These are phyloP conservation scores for Axis porcinus DNA, from an alignment of 2,113 vertebrate species.

Conservation along the genomic window DNA sequence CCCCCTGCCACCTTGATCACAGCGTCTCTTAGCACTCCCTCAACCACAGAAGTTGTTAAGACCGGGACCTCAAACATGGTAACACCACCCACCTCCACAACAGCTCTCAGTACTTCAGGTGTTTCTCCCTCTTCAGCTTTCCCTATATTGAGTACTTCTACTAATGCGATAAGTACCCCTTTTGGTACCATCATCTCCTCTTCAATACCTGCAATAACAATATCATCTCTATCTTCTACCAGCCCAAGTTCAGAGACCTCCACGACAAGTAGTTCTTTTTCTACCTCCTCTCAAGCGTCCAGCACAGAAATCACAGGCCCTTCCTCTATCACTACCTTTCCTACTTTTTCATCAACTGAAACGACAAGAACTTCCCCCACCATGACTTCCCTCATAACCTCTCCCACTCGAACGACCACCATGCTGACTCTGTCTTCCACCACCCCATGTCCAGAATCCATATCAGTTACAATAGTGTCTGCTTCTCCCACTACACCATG, in stretches of 20 bases:
- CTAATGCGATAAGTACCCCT: neutral
- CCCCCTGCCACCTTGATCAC: rapidly evolving
- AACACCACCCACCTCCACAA: rapidly evolving
- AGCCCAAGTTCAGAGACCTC: rapidly evolving
- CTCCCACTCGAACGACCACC: neutral
- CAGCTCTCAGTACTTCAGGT: neutral
- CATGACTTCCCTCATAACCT: rapidly evolving
- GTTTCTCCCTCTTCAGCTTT: neutral
- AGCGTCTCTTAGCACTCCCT: rapidly evolving
- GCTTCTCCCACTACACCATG: neutral
- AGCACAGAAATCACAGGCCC: neutral
- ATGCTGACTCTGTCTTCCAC: neutral
- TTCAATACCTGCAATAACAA: neutral
- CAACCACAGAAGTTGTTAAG: rapidly evolving
- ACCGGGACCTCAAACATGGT: rapidly evolving
- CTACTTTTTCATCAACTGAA: neutral
- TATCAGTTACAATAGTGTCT: neutral
- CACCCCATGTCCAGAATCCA: neutral
- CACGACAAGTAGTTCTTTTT: rapidly evolving
- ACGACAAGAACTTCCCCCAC: neutral
- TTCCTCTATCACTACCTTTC: no score
- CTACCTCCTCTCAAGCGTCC: rapidly evolving
- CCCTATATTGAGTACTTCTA: neutral
- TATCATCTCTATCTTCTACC: rapidly evolving
- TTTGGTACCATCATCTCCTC: neutral